phyloP scores from a whole-genome alignment of 1,140 invertebrate species.

The Conus ventricosus region DNA sequence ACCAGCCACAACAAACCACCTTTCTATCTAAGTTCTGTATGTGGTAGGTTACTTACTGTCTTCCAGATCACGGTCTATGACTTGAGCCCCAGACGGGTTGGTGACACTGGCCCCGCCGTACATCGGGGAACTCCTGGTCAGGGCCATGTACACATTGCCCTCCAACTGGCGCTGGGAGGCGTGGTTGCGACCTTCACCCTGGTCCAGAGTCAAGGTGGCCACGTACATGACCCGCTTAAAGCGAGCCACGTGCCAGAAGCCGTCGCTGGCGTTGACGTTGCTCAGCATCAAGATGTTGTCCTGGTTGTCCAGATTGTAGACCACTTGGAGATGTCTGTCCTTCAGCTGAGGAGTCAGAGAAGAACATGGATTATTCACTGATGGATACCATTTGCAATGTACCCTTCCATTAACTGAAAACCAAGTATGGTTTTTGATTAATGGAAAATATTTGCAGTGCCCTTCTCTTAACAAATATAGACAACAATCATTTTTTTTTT shows the following conservation, averaged over 20 bases:
- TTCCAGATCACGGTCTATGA: constrained; percentile 41
- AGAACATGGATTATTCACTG: too few species aligned
- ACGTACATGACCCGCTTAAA: constrained; percentile 88
- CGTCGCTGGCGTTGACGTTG: constrained; percentile 93
- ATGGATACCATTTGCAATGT: too few species aligned
- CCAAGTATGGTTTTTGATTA: too few species aligned
- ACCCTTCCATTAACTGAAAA: too few species aligned
- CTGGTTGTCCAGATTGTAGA: constrained; percentile 90
- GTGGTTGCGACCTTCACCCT: constrained; percentile 94
- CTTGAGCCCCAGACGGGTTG: constrained; percentile 33
- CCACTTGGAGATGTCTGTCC: constrained; percentile 83
- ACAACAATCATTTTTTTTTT: too few species aligned
- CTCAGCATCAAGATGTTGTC: constrained; percentile 91
- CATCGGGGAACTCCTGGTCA: constrained; percentile 42
- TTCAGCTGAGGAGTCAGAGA: constrained; percentile 80
- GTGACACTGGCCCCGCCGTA: constrained; percentile 53
- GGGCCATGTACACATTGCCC: constrained; percentile 9
- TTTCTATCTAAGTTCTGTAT: too few species aligned
- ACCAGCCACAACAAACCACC: too few species aligned
- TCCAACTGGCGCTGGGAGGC: constrained; percentile 80
- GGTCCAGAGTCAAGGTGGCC: constrained; percentile 93
- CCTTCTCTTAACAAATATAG: too few species aligned
- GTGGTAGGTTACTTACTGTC: constrained; percentile 33
- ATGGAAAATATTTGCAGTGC: too few species aligned
- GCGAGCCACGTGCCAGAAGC: constrained; percentile 96